Conservation (phyloP, 2,113 vertebrate species). For the Thamnaconus septentrionalis region DNA sequence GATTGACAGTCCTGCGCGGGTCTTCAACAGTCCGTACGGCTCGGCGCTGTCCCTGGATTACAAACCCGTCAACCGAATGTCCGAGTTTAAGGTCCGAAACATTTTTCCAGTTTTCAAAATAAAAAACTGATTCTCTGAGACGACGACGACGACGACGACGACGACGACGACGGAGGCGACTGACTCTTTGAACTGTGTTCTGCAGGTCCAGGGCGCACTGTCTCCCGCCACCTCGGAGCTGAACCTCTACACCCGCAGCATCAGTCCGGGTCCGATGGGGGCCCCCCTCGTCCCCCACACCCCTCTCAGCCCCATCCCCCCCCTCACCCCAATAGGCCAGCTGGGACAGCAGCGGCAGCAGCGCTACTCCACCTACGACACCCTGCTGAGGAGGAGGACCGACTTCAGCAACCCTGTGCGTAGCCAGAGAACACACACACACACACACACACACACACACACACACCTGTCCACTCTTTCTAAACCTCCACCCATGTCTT, state of each 20-base stretch:
- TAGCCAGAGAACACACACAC: neutral
- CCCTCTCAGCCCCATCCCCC: conserved; percentile 15
- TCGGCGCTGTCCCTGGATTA: conserved; percentile 63
- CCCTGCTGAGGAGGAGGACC: conserved; percentile 61
- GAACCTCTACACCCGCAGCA: conserved; percentile 67
- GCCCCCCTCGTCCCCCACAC: neutral
- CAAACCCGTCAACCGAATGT: conserved; percentile 61
- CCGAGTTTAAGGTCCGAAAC: conserved; percentile 71
- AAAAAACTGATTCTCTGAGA: too few relatives aligned
- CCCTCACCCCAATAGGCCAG: neutral
- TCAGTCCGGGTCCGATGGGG: conserved; percentile 48
- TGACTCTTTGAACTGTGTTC: too few relatives aligned
- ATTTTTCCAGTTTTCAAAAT: neutral
- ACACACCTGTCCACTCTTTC: neutral
- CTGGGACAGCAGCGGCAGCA: too few relatives aligned
- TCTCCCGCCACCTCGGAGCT: conserved; percentile 72
- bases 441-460: neutral
- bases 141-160: too few relatives aligned
- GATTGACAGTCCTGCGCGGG: conserved; percentile 62
- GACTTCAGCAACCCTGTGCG: conserved; percentile 40
- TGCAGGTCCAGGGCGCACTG: conserved; percentile 41
- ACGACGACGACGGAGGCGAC: too few relatives aligned
- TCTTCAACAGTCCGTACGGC: conserved; percentile 77
- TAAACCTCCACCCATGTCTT: neutral
- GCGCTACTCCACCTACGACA: conserved; percentile 66